Conservation (phyloP, 2,797 vertebrate genomes). For the Syncerus caffer region DNA sequence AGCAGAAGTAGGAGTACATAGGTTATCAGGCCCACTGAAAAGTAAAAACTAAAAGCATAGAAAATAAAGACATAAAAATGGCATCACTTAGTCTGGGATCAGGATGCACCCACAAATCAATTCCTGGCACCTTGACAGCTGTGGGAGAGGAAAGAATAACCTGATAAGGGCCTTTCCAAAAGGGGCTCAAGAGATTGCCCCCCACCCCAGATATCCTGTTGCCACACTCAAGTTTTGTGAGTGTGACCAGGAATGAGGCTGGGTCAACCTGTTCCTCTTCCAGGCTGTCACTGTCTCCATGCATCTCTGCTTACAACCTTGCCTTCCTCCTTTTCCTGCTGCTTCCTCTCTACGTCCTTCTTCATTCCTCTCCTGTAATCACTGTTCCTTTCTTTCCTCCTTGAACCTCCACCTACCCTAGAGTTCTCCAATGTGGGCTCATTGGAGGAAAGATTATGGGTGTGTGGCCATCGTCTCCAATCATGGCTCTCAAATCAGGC, state of each 20-base stretch:
- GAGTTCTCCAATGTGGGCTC: neutral
- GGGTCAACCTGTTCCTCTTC: neutral
- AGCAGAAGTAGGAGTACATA: neutral
- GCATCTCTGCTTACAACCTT: neutral
- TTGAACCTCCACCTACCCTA: neutral
- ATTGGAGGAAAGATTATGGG: neutral
- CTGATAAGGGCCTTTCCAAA: neutral
- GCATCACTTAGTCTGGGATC: neutral
- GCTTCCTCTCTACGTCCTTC: neutral
- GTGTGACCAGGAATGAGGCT: neutral
- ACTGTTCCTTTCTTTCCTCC: neutral
- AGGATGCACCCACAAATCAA: neutral
- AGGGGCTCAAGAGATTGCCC: neutral
- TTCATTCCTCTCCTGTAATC: neutral
- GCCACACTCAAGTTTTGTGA: neutral
- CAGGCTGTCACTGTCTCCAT: neutral
- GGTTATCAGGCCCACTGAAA: neutral
- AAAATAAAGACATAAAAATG: neutral
- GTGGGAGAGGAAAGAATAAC: neutral
- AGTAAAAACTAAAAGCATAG: neutral
- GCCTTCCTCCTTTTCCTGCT: neutral
- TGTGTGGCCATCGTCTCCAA: neutral
- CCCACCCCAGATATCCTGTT: neutral
- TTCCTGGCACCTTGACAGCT: neutral
- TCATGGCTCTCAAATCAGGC: neutral